Percentiles rank a stretch among this genome's conserved stretches.
Evolutionary conservation across 2,113 vertebrate species (phyloP).

Genomic region (Grantiella picta): DNA sequence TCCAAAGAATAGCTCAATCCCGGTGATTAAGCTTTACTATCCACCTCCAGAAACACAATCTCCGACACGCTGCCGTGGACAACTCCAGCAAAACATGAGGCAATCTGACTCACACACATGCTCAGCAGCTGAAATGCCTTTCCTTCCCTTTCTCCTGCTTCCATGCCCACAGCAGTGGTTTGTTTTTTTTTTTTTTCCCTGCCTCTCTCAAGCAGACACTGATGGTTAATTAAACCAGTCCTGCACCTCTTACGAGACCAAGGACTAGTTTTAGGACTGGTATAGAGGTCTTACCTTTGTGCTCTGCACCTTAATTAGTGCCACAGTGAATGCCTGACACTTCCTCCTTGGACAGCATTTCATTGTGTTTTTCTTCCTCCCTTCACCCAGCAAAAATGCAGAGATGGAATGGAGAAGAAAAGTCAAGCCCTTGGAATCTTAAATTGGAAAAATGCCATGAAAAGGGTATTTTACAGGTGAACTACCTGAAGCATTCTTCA

Average conservation of each 20-base stretch:
- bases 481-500: background rate
- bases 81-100: background rate
- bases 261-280: background rate
- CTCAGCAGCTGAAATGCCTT: background rate
- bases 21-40: background rate
- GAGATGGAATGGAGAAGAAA: background rate
- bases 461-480: background rate
- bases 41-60: background rate
- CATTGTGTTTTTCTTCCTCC: background rate
- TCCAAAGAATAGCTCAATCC: constrained; percentile 13
- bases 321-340: background rate
- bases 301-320: background rate
- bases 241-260: background rate
- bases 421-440: background rate
- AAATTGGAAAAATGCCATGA: background rate
- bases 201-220: background rate
- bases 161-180: accelerated
- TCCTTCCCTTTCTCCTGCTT: background rate
- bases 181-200: background rate
- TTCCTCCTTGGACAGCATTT: background rate
- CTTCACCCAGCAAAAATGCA: background rate
- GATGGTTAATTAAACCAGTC: background rate
- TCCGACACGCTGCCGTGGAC: background rate
- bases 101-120: background rate
- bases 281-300: background rate